phyloP scores from a whole-genome alignment of 2,888 invertebrate species.

The Yponomeuta cagnagella region DNA sequence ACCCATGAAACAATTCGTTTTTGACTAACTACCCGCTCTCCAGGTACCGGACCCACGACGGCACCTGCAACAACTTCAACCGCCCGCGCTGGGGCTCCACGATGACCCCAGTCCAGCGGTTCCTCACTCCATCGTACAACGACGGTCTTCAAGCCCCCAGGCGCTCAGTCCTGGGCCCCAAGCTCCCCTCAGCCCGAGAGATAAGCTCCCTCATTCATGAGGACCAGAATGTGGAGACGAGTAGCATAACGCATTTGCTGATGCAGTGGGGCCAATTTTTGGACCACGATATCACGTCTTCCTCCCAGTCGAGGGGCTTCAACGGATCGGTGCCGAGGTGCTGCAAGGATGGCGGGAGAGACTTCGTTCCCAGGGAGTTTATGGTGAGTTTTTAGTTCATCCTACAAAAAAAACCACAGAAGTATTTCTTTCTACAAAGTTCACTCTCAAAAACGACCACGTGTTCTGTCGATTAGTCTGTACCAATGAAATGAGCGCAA shows the following conservation, averaged over 20 bases:
- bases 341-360: slow-evolving; percentile 78
- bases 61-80: slow-evolving; percentile 90
- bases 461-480: no score
- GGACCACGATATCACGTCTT: slow-evolving; percentile 90
- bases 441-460: no score
- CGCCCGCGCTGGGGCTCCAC: slow-evolving; percentile 88
- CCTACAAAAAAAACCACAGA: no score
- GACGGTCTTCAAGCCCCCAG: slow-evolving; percentile 81
- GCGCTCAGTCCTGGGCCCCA: slow-evolving; percentile 74
- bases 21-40: neutral
- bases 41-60: slow-evolving; percentile 89
- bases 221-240: slow-evolving; percentile 78
- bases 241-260: slow-evolving; percentile 83
- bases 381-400: slow-evolving; percentile 59
- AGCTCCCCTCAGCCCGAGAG: slow-evolving; percentile 84
- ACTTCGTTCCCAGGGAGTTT: slow-evolving; percentile 77
- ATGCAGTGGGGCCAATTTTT: slow-evolving; percentile 96
- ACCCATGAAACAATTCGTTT: no score
- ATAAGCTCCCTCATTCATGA: slow-evolving; percentile 81
- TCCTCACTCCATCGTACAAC: slow-evolving; percentile 87
- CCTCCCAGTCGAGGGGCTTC: slow-evolving; percentile 84
- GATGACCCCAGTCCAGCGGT: slow-evolving; percentile 87
- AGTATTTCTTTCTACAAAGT: no score
- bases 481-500: no score
- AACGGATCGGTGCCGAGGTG: slow-evolving; percentile 88